Evolutionary conservation across 1,140 invertebrate species (phyloP).

Genomic region (Drosophila ambigua): DNA sequence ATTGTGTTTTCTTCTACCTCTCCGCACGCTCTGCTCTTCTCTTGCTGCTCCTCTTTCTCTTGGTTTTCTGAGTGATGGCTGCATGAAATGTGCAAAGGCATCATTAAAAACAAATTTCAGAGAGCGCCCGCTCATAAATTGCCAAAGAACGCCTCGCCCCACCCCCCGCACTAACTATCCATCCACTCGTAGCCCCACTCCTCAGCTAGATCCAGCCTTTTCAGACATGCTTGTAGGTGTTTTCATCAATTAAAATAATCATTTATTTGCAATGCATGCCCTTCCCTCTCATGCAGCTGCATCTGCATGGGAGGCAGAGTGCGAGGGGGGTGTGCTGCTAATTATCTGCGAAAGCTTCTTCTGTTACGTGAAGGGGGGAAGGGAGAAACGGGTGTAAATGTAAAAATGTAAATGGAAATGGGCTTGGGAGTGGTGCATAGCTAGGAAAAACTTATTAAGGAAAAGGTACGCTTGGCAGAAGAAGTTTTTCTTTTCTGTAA

Average conservation of each 20-base stretch:
- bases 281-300: no score
- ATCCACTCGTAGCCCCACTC: not conserved
- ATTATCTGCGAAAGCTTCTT: slow-evolving; percentile 41
- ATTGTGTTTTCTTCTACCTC: not conserved
- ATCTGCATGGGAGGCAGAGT: not conserved
- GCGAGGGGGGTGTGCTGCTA: slow-evolving; percentile 23
- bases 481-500: no score
- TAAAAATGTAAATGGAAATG: slow-evolving; percentile 46
- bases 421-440: slow-evolving; percentile 1
- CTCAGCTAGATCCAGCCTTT: slow-evolving; percentile 13
- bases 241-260: slow-evolving; percentile 80
- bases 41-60: slow-evolving; percentile 10
- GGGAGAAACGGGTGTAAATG: slow-evolving; percentile 25
- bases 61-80: slow-evolving; percentile 58
- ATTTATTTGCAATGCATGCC: slow-evolving; percentile 72
- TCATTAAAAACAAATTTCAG: slow-evolving; percentile 79
- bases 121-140: slow-evolving; percentile 68
- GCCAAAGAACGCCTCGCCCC: slow-evolving; percentile 50
- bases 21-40: not conserved
- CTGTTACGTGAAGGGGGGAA: slow-evolving; percentile 30
- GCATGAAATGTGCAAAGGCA: slow-evolving; percentile 71
- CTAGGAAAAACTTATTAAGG: not conserved
- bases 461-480: not conserved
- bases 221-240: slow-evolving; percentile 67
- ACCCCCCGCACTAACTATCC: slow-evolving; percentile 15